These are phyloP conservation scores for Drosophila pruinosa DNA, from an alignment of 1,140 invertebrate species.

Conservation along the genomic window DNA sequence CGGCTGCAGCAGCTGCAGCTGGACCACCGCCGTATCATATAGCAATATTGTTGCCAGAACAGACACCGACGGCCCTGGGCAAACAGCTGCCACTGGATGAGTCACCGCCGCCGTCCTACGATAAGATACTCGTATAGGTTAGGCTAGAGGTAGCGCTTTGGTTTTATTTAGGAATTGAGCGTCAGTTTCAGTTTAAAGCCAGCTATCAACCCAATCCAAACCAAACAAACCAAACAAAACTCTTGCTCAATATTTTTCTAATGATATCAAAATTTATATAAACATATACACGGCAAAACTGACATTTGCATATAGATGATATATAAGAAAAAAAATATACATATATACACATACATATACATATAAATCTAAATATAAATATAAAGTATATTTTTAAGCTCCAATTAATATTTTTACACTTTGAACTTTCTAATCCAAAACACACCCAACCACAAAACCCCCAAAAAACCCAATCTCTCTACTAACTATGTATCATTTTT, in stretches of 20 bases:
- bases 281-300: conserved; percentile 64
- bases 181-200: conserved; percentile 47
- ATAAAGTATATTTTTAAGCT: conserved; percentile 65
- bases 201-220: conserved; percentile 16
- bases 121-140: conserved; percentile 84
- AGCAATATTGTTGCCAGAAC: conserved; percentile 85
- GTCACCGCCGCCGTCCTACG: conserved; percentile 85
- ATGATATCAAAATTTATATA: conserved; percentile 76
- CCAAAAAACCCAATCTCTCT: conserved; percentile 44
- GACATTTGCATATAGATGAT: conserved; percentile 46
- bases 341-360: conserved; percentile 49
- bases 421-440: conserved; percentile 52
- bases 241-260: conserved; percentile 79
- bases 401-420: conserved; percentile 66
- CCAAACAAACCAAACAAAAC: conserved; percentile 41
- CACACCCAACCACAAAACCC: conserved; percentile 24
- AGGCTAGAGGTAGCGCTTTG: conserved; percentile 12
- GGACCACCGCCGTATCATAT: conserved; percentile 85
- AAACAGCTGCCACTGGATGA: conserved; percentile 83
- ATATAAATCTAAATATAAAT: conserved; percentile 46
- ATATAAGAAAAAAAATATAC: conserved; percentile 35
- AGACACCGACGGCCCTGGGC: conserved; percentile 53
- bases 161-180: conserved; percentile 58
- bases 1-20: conserved; percentile 46
- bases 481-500: conserved; percentile 72